Conservation (phyloP, 2,797 vertebrate species). For the Gila robusta region DNA sequence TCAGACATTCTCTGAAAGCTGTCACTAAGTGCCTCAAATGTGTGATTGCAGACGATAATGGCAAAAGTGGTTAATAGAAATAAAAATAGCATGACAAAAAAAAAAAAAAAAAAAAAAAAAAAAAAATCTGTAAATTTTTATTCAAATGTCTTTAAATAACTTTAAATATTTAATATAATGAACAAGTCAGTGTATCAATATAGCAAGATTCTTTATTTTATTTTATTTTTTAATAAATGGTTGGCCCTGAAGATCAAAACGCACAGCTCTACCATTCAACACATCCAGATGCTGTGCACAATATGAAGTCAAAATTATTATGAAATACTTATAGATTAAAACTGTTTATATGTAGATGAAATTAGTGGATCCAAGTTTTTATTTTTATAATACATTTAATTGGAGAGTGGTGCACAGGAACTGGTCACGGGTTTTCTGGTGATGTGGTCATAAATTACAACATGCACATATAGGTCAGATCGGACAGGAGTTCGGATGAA, state of each 20-base stretch:
- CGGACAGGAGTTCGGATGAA: conserved; percentile 76
- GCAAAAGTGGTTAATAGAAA: not conserved
- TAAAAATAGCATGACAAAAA: not conserved
- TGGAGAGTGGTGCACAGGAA: conserved; percentile 37
- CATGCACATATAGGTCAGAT: conserved; percentile 83
- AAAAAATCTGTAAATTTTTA: not conserved
- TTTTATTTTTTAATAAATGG: not conserved
- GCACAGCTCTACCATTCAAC: conserved; percentile 15
- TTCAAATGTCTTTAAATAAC: not conserved
- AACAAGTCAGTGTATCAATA: not conserved
- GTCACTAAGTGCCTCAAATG: not conserved
- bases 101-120: not conserved
- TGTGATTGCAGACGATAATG: not conserved
- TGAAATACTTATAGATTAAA: conserved; percentile 26
- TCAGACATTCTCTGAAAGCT: conserved; percentile 41
- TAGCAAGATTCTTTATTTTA: not conserved
- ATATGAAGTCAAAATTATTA: conserved; percentile 28
- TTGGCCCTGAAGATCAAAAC: not conserved
- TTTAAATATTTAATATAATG: not conserved
- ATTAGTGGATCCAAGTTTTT: conserved; percentile 44
- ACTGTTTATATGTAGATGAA: conserved; percentile 52
- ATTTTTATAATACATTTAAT: conserved; percentile 46
- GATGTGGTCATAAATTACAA: conserved; percentile 81
- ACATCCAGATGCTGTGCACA: conserved; percentile 47
- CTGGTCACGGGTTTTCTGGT: conserved; percentile 68